Conservation (phyloP, 2,113 vertebrate genomes). For the Hystrix cristata region DNA sequence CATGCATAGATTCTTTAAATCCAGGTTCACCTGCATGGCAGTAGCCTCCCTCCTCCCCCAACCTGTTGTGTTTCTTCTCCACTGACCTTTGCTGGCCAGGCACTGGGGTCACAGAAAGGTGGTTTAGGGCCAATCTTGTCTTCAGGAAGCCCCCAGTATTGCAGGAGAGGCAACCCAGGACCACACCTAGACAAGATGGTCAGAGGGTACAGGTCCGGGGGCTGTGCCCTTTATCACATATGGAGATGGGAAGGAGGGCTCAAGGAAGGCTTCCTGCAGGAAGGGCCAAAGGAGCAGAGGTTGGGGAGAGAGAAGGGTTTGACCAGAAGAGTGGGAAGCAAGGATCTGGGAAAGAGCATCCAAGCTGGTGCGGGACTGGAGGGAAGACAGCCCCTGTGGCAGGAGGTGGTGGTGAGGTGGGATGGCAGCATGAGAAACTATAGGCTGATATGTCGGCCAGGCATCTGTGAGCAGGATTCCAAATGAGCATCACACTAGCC, state of each 20-base stretch:
- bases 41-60: background rate
- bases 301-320: background rate
- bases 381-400: background rate
- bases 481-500: background rate
- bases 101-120: background rate
- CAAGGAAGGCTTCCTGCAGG: slow-evolving; percentile 27
- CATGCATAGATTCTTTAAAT: background rate
- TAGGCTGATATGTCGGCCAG: accelerated
- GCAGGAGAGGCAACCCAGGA: background rate
- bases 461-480: background rate
- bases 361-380: background rate
- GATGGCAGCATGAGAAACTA: background rate
- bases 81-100: background rate
- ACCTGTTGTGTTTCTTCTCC: background rate
- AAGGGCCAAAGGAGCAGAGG: background rate
- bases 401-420: background rate
- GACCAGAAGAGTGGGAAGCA: background rate
- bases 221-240: background rate
- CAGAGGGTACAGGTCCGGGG: background rate
- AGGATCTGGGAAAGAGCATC: background rate
- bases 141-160: background rate
- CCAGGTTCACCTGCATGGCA: background rate
- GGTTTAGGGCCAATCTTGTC: background rate
- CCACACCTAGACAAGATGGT: no score
- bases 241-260: background rate